Conservation (phyloP, 2,113 vertebrate genomes). For the Geococcyx californianus region DNA sequence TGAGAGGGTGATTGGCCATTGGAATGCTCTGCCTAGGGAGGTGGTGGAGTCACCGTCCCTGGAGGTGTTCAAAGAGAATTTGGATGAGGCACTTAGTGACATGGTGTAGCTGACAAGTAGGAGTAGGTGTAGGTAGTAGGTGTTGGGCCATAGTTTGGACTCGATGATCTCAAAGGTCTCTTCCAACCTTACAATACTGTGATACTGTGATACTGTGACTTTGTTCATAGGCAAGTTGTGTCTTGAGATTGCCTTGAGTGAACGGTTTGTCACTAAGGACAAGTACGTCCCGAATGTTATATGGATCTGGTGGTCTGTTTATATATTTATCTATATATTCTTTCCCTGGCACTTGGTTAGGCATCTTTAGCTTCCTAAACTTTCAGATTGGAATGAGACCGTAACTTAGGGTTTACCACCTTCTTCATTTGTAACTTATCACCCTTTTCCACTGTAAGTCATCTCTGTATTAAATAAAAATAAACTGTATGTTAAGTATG, state of each 20-base stretch:
- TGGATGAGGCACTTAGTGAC: no score
- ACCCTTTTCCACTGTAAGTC: not conserved
- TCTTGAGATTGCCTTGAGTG: not conserved
- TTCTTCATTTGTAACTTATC: not conserved
- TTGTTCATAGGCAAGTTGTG: not conserved
- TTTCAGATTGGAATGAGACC: not conserved
- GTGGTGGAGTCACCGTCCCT: no score
- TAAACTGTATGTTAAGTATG: constrained; percentile 1
- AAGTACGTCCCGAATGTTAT: not conserved
- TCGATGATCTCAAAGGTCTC: no score
- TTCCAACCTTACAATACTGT: no score
- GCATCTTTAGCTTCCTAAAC: not conserved
- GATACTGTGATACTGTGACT: no score
- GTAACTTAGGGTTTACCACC: not conserved
- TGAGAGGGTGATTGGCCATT: no score
- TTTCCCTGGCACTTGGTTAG: not conserved
- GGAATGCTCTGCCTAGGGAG: no score
- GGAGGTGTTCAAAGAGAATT: no score
- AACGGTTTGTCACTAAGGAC: not conserved
- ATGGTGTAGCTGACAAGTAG: no score
- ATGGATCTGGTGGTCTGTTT: not conserved
- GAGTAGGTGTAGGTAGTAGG: no score
- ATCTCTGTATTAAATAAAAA: not conserved
- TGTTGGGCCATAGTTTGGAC: no score
- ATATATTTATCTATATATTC: not conserved